phyloP scores from a whole-genome alignment of 2,113 vertebrate genomes.

The Clarias magur region DNA sequence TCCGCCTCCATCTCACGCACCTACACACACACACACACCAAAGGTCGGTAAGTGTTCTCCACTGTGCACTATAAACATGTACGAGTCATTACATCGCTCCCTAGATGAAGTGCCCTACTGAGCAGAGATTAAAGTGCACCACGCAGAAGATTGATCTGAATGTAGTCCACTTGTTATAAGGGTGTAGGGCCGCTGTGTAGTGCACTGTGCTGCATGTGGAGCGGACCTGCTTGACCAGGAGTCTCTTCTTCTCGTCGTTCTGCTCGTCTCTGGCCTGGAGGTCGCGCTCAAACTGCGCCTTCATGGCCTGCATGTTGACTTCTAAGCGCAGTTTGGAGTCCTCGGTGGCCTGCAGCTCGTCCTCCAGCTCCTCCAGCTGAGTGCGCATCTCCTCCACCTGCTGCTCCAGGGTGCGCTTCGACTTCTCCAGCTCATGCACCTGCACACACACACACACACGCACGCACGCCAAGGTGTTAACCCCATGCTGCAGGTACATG shows the following conservation, averaged over 20 bases:
- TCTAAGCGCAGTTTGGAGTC: constrained; percentile 95
- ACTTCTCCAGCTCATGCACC: constrained; percentile 97
- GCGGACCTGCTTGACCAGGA: constrained; percentile 89
- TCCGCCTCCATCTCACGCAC: constrained; percentile 95
- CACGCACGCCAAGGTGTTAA: neutral
- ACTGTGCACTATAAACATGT: neutral
- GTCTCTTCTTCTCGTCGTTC: constrained; percentile 93
- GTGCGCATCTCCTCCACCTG: constrained; percentile 97
- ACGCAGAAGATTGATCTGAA: too few species aligned
- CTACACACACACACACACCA: constrained; percentile 62
- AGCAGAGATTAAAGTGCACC: too few species aligned
- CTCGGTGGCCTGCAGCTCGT: constrained; percentile 95
- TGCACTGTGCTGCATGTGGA: neutral
- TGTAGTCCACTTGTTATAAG: too few species aligned
- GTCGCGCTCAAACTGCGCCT: constrained; percentile 95
- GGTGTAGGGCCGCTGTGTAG: neutral
- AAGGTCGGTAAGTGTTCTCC: neutral
- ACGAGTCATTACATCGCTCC: neutral
- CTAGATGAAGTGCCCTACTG: too few species aligned
- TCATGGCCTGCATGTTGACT: constrained; percentile 99
- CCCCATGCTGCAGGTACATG: too few species aligned
- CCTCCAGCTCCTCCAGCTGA: constrained; percentile 95
- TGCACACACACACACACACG: constrained; percentile 34
- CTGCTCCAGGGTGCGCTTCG: constrained; percentile 93
- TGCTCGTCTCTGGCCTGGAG: constrained; percentile 89